phyloP scores from a whole-genome alignment of 1,140 invertebrate species.

The Brachionus rubens region DNA sequence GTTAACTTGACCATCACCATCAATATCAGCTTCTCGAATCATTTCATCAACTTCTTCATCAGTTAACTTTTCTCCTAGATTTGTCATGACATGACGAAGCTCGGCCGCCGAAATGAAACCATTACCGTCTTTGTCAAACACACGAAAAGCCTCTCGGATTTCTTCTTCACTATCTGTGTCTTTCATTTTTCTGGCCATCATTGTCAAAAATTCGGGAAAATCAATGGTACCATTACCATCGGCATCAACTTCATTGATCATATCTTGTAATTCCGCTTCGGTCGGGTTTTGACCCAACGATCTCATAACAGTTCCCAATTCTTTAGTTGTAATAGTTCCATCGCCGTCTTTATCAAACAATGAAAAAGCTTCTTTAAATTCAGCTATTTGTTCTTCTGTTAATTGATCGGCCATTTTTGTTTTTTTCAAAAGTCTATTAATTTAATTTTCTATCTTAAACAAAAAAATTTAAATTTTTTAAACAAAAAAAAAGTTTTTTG shows the following conservation, averaged over 20 bases:
- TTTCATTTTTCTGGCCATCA: slow-evolving; percentile 99
- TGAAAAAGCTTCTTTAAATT: slow-evolving; percentile 99
- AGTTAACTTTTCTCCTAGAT: slow-evolving; percentile 82
- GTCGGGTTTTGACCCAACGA: slow-evolving; percentile 98
- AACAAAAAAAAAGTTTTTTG: too few species aligned
- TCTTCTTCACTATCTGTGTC: slow-evolving; percentile 96
- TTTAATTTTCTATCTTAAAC: too few species aligned
- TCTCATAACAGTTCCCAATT: too few species aligned
- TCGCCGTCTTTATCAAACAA: slow-evolving; percentile 99
- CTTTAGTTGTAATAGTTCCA: slow-evolving; percentile 99
- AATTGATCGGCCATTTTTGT: slow-evolving; percentile 83
- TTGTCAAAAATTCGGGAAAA: slow-evolving; percentile 94
- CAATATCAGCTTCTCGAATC: slow-evolving; percentile 84
- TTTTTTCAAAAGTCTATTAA: too few species aligned
- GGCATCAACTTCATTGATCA: slow-evolving; percentile 99
- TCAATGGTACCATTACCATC: slow-evolving; percentile 98
- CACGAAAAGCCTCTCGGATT: slow-evolving; percentile 58
- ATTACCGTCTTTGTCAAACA: slow-evolving; percentile 88
- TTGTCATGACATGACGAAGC: slow-evolving; percentile 93
- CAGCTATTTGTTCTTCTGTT: slow-evolving; percentile 94
- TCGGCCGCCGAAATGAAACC: too few species aligned
- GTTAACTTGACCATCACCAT: too few species aligned
- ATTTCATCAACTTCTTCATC: slow-evolving; percentile 88
- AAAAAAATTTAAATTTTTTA: too few species aligned
- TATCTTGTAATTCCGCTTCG: slow-evolving; percentile 97